Conservation (phyloP, 2,888 invertebrate genomes). For the Frankliniella intonsa region DNA sequence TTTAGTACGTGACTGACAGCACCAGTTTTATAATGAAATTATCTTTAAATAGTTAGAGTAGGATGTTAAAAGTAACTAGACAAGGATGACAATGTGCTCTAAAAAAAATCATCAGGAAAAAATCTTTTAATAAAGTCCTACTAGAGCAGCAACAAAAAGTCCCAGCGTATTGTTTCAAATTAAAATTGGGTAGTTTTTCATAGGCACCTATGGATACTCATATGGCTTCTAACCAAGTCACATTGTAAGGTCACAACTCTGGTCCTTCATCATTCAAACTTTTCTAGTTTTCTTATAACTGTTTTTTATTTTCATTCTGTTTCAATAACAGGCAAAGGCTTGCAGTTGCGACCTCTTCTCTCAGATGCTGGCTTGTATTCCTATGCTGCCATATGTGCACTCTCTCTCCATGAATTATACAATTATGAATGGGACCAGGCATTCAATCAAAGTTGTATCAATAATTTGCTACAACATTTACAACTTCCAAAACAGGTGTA, state of each 20-base stretch:
- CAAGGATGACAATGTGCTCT: too few species aligned
- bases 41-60: background rate
- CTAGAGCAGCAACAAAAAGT: too few species aligned
- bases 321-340: background rate
- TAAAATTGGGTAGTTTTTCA: background rate
- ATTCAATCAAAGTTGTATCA: conserved; percentile 43
- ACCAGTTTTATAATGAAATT: background rate
- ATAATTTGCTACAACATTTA: conserved; percentile 43
- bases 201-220: background rate
- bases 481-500: conserved; percentile 41
- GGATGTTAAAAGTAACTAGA: background rate
- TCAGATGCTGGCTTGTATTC: conserved; percentile 46
- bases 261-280: background rate
- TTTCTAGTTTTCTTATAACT: background rate
- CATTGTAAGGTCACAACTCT: too few species aligned
- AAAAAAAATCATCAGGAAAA: too few species aligned
- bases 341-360: conserved; percentile 37
- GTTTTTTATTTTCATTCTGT: background rate
- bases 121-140: too few species aligned
- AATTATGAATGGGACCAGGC: conserved; percentile 46
- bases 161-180: background rate
- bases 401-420: conserved; percentile 48
- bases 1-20: background rate
- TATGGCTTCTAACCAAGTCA: background rate
- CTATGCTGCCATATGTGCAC: conserved; percentile 50